Evolutionary conservation across 2,113 vertebrate species (phyloP), one percentile per base, ranked within the genome.

Genomic region (Tachysurus vachellii): DNA sequence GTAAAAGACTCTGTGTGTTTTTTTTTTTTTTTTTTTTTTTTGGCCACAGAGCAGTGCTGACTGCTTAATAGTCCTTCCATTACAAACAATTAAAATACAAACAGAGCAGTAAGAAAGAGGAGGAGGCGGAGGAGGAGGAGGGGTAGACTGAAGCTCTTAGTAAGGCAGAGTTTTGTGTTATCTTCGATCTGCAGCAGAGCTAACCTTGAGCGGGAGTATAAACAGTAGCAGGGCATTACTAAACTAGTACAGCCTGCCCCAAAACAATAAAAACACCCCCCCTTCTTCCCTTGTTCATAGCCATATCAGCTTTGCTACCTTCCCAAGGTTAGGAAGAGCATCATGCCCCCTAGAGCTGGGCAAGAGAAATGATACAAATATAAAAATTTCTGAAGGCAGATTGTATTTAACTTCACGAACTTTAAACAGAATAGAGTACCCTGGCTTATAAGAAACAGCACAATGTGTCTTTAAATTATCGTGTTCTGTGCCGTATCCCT

Each of bases 171-270:
- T 88, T 90, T 26, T 84, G 47, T 42, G 53, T 91, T 91, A 91
- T 90, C 89, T 87, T 80, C 61, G 9, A 87, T 73, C 26, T 44
- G 77, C 80, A 12, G 84, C 64, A 82, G 66, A 83, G 50, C 81
- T 85, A 90, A 87, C 89, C 90, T 90, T 91, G 88, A 90, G 82
- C n/a, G 1, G 31, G 77, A 88, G 61, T 82, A 85, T 88, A 88
- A 86, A 90, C 84, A 86, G 88, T 86, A 85, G 89, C 86, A 84
- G 85, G 73, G 70, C 21, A 87, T 77, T 31, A 21, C 75, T 82
- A 82, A 64, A 3, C 85, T 87, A 85, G 82, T 82, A 88, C 85
- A 88, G 81, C 70, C 76, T 84, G 66, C 76, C 68, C 86, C 53
- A 83, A 88, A 89, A 87, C 79, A 89, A 85, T 86, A 82, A 57